Percentiles rank a stretch among this genome's conserved stretches.
phyloP scores from a whole-genome alignment of 2,797 vertebrate species.

The Sebastes diploproa region DNA sequence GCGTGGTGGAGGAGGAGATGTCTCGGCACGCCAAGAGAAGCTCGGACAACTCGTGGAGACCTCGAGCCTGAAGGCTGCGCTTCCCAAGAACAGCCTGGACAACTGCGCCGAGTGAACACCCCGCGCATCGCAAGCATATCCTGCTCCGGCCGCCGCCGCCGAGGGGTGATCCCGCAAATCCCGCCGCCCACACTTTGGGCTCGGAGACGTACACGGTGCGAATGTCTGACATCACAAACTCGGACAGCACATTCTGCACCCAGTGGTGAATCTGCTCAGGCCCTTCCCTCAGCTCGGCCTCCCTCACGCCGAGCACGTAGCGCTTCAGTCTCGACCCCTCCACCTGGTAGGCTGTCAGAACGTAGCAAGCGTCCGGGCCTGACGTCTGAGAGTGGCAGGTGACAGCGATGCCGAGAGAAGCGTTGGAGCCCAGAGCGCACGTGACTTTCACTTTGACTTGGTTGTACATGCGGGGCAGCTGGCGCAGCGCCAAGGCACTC shows the following conservation, averaged over 20 bases:
- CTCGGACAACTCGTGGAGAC: slow-evolving; percentile 95
- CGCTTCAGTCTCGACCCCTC: slow-evolving; percentile 94
- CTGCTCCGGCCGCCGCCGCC: slow-evolving; percentile 82
- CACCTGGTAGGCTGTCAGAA: slow-evolving; percentile 95
- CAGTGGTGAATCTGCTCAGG: slow-evolving; percentile 97
- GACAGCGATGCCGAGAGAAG: slow-evolving; percentile 93
- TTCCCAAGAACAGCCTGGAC: slow-evolving; percentile 96
- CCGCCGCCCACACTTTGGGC: slow-evolving; percentile 87
- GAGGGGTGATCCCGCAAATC: slow-evolving; percentile 83
- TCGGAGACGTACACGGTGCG: slow-evolving; percentile 96
- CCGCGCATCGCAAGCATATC: slow-evolving; percentile 92
- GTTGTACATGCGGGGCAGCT: slow-evolving; percentile 98
- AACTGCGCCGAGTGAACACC: slow-evolving; percentile 93
- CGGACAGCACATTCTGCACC: slow-evolving; percentile 98
- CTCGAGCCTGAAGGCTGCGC: slow-evolving; percentile 94
- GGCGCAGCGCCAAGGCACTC: slow-evolving; percentile 94
- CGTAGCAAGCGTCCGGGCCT: slow-evolving; percentile 92
- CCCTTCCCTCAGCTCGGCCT: slow-evolving; percentile 89
- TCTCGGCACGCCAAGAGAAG: slow-evolving; percentile 93
- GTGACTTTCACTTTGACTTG: slow-evolving; percentile 99
- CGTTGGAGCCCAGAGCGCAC: slow-evolving; percentile 94
- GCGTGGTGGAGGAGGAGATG: slow-evolving; percentile 88
- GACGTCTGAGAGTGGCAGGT: slow-evolving; percentile 95
- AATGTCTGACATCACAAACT: slow-evolving; percentile 99
- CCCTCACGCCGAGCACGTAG: slow-evolving; percentile 93